Evolutionary conservation across 1,140 invertebrate species (phyloP), one percentile per base, ranked within the genome.

Genomic region (Drosophila novamexicana): DNA sequence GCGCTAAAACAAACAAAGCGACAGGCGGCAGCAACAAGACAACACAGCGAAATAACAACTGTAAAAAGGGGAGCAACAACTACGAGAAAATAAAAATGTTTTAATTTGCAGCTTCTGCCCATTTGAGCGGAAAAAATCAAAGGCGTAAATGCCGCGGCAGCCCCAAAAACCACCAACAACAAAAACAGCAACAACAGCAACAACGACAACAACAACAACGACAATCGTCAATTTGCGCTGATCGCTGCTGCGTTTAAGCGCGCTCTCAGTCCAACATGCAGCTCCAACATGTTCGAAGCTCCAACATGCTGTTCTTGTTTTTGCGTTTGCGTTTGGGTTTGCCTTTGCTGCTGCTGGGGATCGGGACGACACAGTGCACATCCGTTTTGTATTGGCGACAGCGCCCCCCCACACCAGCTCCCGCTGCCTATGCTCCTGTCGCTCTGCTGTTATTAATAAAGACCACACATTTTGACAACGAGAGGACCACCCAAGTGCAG

Each of bases 401-500:
- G 82, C 44, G 73, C 56, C 59, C 34, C 40, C 54, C 39, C 18
- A 29, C 49, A 29, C 5, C 32, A 6, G 52, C 34, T 50, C 32
- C 68, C 40, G 10, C 56, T 45, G 59, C 54, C 54, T 61, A 9
- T 49, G 37, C 18, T 62, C 18, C 52, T 81, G 75, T 75, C 69
- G 64, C 62, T 59, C 62, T 40, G 72, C 71, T 91, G 79, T 91
- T 90, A 91, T 91, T 91, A 91, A 91, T 91, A 91, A 91, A 91
- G 90, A 91, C 90, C 90, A 91, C 90, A 91, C 90, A 91, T 90
- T 91, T 91, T 91, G 90, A 91, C 90, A 91, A 91, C 75, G 64
- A 81, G 82, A 58, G 75, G 90, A 91, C 90, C 90, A 91, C 90
- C 90, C 90, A 91, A 91, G 90, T 75, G 85, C 77, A 88, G 83